Percentiles rank a stretch among this genome's conserved stretches.
Conservation (phyloP, 2,113 vertebrate species). For the Scomber scombrus region DNA sequence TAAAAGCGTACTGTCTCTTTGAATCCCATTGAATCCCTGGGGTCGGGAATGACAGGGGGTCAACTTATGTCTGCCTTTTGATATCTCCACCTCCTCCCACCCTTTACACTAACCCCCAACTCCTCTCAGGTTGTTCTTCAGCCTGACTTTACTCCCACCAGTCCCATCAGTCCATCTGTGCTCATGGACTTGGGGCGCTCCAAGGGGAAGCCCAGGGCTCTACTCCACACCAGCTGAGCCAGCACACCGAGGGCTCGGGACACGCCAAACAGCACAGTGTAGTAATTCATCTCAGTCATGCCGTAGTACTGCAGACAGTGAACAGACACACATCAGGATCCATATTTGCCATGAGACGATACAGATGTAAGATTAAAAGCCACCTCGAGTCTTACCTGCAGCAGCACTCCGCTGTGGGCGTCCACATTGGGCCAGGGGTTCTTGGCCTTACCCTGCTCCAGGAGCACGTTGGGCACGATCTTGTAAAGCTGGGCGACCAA, state of each 20-base stretch:
- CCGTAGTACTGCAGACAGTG: slow-evolving; percentile 89
- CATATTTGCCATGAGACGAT: not conserved
- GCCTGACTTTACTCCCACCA: slow-evolving; percentile 91
- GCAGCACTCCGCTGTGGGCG: slow-evolving; percentile 95
- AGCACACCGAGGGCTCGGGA: slow-evolving; percentile 94
- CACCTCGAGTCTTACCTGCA: slow-evolving; percentile 87
- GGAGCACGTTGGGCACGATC: slow-evolving; percentile 94
- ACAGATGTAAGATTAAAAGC: not conserved
- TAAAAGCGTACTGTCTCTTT: slow-evolving; percentile 86
- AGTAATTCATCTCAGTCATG: slow-evolving; percentile 99
- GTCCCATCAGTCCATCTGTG: slow-evolving; percentile 92
- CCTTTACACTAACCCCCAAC: slow-evolving; percentile 63
- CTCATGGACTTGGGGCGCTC: slow-evolving; percentile 99
- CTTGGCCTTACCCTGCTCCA: slow-evolving; percentile 98
- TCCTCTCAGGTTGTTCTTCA: slow-evolving; percentile 71
- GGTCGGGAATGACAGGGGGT: slow-evolving; percentile 68
- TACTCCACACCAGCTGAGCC: slow-evolving; percentile 96
- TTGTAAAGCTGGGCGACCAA: slow-evolving; percentile 96
- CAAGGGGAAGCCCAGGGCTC: slow-evolving; percentile 93
- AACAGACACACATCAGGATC: not conserved
- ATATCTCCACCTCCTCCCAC: slow-evolving; percentile 63
- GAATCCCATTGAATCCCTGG: slow-evolving; percentile 74
- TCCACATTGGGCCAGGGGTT: slow-evolving; percentile 99
- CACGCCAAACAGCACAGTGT: slow-evolving; percentile 97
- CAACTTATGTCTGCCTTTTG: slow-evolving; percentile 60